Evolutionary conservation across 35 echinoderm and acorn worm species (phyloP), one percentile per base, ranked within the genome.

Genomic region (Amphiura filiformis): DNA sequence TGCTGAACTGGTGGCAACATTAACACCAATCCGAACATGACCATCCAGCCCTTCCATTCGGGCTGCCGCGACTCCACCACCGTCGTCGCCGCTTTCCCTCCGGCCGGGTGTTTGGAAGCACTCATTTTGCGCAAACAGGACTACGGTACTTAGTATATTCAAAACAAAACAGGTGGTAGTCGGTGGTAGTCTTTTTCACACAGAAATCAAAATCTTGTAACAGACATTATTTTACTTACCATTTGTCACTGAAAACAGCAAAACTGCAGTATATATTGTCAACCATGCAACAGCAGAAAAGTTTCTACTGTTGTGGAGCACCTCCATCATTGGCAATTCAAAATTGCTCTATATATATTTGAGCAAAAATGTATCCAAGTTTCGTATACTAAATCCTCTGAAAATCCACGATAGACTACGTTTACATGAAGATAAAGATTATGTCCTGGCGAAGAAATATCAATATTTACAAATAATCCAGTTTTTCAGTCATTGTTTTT

Each of bases 401-500:
- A 70, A 70, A 15, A 30, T 70, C 41, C 61, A 70, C 61, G 28
- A 3, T n/a, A 3, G 7, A 15, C 11, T 13, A n/a, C 28, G 28
- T 70, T 23, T 70, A 70, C 61, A 70, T 70, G 61, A 70, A n/a
- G 26, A n/a, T 2, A 2, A 5, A 3, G 2, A 23, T 13, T n/a
- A 26, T 70, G 61, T 70, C 61, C 61, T n/a, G 61, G 61, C 26
- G 7, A n/a, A n/a, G n/a, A n/a, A 26, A n/a, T 70, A 15, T 5
- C 61, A 70, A 70, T 26, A 4, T 70, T 70, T 70, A 70, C 61
- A 70, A 70, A 70, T 70, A 70, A 70, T 70, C 61, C 61, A 70
- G 28, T 70, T 5, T 70, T 52, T 70, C 7, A 70, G 61, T 70
- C 61, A 70, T 70, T 70, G 61, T 70, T 70, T 70, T 70, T n/a